Evolutionary conservation across 2,797 vertebrate genomes (phyloP).

Genomic region (Prunella strophiata): DNA sequence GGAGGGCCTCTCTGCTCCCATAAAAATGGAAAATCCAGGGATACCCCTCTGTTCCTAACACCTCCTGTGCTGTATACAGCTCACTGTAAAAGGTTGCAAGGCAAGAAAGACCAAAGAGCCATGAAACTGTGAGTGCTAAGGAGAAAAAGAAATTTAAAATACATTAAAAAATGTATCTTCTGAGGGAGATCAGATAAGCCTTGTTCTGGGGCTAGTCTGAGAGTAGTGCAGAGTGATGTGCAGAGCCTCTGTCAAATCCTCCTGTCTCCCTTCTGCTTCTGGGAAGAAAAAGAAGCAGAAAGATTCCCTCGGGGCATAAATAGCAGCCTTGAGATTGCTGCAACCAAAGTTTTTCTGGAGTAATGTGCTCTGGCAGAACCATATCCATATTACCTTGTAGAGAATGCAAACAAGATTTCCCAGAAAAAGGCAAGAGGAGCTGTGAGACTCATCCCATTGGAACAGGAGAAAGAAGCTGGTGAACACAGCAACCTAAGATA

Average conservation of each 20-base stretch:
- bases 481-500: neutral
- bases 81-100: accelerated
- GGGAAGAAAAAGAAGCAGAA: neutral
- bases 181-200: neutral
- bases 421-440: neutral
- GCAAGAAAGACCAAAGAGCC: neutral
- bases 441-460: neutral
- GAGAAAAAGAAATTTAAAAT: neutral
- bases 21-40: neutral
- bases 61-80: accelerated
- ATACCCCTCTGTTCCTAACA: neutral
- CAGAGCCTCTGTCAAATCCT: neutral
- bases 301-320: neutral
- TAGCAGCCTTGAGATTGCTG: neutral
- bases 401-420: neutral
- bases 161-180: neutral
- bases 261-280: neutral
- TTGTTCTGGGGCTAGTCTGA: neutral
- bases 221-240: neutral
- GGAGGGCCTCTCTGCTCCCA: neutral
- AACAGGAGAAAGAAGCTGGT: neutral
- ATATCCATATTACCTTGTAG: neutral
- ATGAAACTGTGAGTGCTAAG: neutral
- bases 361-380: neutral
- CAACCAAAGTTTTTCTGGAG: neutral